A percentile compares a stretch with the other conserved stretches of the same genome.
Conservation (phyloP, 2,113 vertebrate species). For the Cichladusa arquata region DNA sequence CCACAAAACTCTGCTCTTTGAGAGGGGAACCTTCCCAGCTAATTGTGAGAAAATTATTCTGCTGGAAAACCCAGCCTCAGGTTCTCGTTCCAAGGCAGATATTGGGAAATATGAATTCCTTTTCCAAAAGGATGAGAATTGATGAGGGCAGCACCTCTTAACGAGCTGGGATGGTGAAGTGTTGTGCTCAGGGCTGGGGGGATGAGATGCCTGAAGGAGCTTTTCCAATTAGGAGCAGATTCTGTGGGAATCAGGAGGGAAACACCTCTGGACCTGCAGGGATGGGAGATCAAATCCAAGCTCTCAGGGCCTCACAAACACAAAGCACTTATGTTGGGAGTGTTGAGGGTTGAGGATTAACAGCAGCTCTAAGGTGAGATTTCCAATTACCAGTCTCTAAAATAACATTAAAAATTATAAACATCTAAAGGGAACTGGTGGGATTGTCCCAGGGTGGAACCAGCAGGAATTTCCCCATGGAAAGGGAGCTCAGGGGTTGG, state of each 20-base stretch:
- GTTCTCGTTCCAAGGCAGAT: not conserved
- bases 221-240: not conserved
- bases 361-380: not conserved
- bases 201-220: not conserved
- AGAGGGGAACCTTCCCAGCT: not conserved
- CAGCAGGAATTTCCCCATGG: not conserved
- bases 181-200: not conserved
- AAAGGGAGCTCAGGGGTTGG: not conserved
- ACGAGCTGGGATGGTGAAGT: not conserved
- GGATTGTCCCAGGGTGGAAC: not conserved
- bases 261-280: not conserved
- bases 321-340: not conserved
- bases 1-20: not conserved
- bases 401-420: not conserved
- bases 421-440: fast-evolving
- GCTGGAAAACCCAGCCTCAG: not conserved
- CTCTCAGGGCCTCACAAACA: not conserved
- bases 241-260: not conserved
- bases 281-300: not conserved
- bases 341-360: not conserved
- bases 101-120: not conserved
- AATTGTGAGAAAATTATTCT: not conserved
- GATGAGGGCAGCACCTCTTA: not conserved
- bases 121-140: not conserved
- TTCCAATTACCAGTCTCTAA: not conserved